A percentile compares a stretch with the other conserved stretches of the same genome.
phyloP scores from a whole-genome alignment of 92 coral and sea anemone species.

The Porites evermanni region DNA sequence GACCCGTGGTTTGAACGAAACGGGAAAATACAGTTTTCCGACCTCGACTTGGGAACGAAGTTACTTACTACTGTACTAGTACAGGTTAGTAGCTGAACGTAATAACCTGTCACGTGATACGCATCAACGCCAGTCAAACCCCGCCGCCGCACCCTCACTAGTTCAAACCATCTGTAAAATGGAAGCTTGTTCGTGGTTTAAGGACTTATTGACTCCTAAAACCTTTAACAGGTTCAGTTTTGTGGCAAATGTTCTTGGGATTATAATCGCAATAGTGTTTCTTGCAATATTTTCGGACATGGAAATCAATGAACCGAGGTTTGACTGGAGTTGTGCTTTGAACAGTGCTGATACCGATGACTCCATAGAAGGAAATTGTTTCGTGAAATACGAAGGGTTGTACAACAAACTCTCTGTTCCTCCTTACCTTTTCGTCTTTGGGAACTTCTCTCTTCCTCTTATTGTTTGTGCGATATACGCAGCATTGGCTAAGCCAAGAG shows the following conservation, averaged over 20 bases:
- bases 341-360: not conserved
- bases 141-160: not conserved
- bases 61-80: too few species aligned
- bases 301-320: not conserved
- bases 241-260: not conserved
- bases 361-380: not conserved
- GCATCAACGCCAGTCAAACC: too few species aligned
- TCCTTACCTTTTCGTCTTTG: not conserved
- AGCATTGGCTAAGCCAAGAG: not conserved
- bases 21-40: too few species aligned
- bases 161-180: not conserved
- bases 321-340: not conserved
- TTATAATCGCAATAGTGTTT: not conserved
- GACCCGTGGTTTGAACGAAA: too few species aligned
- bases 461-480: not conserved
- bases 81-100: too few species aligned
- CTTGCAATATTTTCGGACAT: not conserved
- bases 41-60: too few species aligned
- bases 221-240: not conserved
- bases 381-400: not conserved
- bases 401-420: not conserved
- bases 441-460: not conserved
- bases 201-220: not conserved
- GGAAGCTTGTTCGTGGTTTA: not conserved
- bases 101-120: too few species aligned